Evolutionary conservation across 1,140 invertebrate genomes (phyloP).

Genomic region (Hyles euphorbiae): DNA sequence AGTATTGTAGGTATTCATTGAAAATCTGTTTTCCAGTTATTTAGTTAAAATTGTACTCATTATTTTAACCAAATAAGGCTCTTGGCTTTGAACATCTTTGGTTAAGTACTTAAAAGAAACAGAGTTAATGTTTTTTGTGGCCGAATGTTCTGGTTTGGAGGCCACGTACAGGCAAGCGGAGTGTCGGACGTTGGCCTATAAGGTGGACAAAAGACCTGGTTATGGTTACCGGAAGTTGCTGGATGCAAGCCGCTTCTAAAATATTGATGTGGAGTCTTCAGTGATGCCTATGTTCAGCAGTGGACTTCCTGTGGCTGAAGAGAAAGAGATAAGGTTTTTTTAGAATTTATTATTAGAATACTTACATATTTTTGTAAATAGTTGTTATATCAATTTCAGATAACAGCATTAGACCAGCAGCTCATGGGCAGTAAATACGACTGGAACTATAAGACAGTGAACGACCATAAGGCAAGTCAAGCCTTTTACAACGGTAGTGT

Average conservation of each 20-base stretch:
- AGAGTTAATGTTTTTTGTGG: too few species aligned
- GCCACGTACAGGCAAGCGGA: too few species aligned
- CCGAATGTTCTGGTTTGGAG: too few species aligned
- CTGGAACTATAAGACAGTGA: slow-evolving; percentile 21
- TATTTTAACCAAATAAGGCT: not conserved
- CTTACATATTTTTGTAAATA: not conserved
- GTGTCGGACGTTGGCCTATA: too few species aligned
- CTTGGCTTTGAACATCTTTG: not conserved
- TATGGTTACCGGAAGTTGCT: too few species aligned
- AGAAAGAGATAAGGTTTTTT: too few species aligned
- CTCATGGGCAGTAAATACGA: slow-evolving; percentile 17
- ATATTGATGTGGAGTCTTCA: too few species aligned
- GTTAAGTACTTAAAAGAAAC: not conserved
- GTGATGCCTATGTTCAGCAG: too few species aligned
- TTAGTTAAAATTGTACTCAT: not conserved
- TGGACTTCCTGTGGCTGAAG: too few species aligned
- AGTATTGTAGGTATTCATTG: slow-evolving; percentile 8
- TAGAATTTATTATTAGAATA: not conserved
- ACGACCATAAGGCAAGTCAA: slow-evolving; percentile 11
- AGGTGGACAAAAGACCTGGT: too few species aligned
- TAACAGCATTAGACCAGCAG: slow-evolving; percentile 13
- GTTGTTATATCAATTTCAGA: slow-evolving; percentile 8
- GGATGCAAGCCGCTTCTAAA: too few species aligned
- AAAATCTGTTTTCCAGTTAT: not conserved
- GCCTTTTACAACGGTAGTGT: slow-evolving; percentile 14